Evolutionary conservation across 1,140 invertebrate species (phyloP).

Genomic region (Manduca sexta): DNA sequence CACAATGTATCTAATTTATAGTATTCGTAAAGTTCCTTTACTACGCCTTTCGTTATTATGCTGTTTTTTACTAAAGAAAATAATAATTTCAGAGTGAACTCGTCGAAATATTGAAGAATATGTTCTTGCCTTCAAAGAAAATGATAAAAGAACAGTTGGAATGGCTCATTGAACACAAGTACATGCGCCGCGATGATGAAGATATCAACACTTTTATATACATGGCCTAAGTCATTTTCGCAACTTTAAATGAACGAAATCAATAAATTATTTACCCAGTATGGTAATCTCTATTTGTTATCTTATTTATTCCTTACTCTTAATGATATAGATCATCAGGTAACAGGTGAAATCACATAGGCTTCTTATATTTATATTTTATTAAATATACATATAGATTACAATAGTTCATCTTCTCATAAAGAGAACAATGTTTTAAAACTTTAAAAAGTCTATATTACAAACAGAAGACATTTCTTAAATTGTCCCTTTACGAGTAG

Average conservation of each 20-base stretch:
- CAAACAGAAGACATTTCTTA: no score
- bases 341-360: no score
- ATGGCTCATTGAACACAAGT: constrained; percentile 99
- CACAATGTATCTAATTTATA: no score
- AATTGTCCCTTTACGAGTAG: constrained; percentile 6
- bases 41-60: no score
- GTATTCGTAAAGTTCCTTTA: no score
- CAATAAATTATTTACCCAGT: constrained; percentile 56
- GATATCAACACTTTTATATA: constrained; percentile 99
- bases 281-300: neutral
- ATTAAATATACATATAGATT: constrained; percentile 43
- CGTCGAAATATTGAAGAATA: constrained; percentile 98
- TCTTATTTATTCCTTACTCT: neutral
- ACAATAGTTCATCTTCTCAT: constrained; percentile 13
- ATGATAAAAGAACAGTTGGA: constrained; percentile 99
- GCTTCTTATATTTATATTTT: constrained; percentile 18
- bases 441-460: no score
- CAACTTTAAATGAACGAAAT: constrained; percentile 43
- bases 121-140: constrained; percentile 99
- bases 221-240: constrained; percentile 83
- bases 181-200: constrained; percentile 96
- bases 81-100: constrained; percentile 91
- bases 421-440: no score
- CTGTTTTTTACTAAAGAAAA: no score
- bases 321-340: no score